Base-by-base conservation (phyloP, 2,888 invertebrate genomes). In the Xanthorhoe designata region DNA sequence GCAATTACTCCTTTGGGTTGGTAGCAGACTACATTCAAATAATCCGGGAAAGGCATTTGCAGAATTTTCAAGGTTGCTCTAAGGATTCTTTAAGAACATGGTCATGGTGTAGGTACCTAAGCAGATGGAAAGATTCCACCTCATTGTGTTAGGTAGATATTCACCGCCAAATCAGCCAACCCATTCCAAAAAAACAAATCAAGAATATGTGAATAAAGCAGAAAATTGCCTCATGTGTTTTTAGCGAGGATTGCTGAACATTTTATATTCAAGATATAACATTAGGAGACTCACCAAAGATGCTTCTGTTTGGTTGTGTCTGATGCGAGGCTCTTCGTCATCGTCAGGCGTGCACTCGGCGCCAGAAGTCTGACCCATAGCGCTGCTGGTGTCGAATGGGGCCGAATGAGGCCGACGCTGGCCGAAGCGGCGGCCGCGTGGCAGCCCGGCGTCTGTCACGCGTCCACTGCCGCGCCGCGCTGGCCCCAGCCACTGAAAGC, bases 331-430 rank as follows among this genome's bases (percentile, higher is more conserved):
- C 75, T 94, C 92, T 65, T 94, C 94, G 64, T 94, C 94, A 58
- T 94, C 90, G 70, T 93, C 94, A 0, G 92, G 94, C 70, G 93
- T 90, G 80, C 92, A 92, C 80, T 94, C 94, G 76, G 91, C 91
- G 81, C 94, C 94, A 80, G 94, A 78, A 58, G 88, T 87, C 79
- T 93, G 93, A 77, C 93, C 95, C 95, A 95, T 95, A 62, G 68
- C 74, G 87, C 65, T 65, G 70, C 51, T 61, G 61, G 61, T 64
- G 69, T 54, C 60, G 60, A 69, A 61, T 73, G 67, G 71, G 67
- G 49, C 70, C 72, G 68, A 64, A 74, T 71, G 70, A 72, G 79
- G 78, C 75, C 76, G 72, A 60, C 61, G 65, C 60, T 66, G 78
- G 79, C 80, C 81, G 70, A 74, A 73, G 84, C 89, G 86, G 88